Conservation (phyloP, 64 coral and sea anemone genomes). For the Montipora capricornis region DNA sequence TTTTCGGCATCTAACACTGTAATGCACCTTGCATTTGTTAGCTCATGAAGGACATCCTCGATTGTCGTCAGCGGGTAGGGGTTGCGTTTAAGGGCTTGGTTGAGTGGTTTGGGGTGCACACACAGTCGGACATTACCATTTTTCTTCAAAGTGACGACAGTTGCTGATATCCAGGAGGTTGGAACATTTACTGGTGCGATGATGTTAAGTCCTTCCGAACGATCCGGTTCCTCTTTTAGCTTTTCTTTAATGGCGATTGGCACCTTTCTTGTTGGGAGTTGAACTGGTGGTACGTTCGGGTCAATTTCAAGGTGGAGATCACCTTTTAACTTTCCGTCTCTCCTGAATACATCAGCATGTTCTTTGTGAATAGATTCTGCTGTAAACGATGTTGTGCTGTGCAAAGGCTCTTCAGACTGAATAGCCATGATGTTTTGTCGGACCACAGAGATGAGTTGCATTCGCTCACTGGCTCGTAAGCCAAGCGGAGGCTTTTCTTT, state of each 20-base stretch:
- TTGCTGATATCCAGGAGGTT: too few relatives aligned
- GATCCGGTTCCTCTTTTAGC: conserved; percentile 8
- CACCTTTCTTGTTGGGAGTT: conserved; percentile 35
- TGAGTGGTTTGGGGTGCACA: conserved; percentile 34
- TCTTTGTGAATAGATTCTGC: too few relatives aligned
- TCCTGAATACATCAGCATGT: too few relatives aligned
- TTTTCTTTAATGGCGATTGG: conserved; percentile 33
- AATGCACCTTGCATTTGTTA: too few relatives aligned
- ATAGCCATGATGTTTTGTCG: too few relatives aligned
- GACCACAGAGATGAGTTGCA: neutral
- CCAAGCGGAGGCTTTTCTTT: conserved; percentile 13
- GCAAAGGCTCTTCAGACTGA: too few relatives aligned
- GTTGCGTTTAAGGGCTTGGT: conserved; percentile 53
- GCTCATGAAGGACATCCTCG: too few relatives aligned
- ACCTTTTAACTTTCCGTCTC: too few relatives aligned
- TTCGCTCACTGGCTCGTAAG: conserved; percentile 44
- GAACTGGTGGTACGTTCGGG: neutral
- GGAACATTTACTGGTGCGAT: neutral
- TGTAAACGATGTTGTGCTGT: too few relatives aligned
- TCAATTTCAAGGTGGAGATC: neutral
- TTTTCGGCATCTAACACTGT: too few relatives aligned
- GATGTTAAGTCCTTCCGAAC: neutral
- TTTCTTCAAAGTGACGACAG: neutral
- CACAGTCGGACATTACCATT: conserved; percentile 45
- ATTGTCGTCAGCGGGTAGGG: neutral